Conservation (phyloP, 2,113 vertebrate genomes). For the Malurus elegans region DNA sequence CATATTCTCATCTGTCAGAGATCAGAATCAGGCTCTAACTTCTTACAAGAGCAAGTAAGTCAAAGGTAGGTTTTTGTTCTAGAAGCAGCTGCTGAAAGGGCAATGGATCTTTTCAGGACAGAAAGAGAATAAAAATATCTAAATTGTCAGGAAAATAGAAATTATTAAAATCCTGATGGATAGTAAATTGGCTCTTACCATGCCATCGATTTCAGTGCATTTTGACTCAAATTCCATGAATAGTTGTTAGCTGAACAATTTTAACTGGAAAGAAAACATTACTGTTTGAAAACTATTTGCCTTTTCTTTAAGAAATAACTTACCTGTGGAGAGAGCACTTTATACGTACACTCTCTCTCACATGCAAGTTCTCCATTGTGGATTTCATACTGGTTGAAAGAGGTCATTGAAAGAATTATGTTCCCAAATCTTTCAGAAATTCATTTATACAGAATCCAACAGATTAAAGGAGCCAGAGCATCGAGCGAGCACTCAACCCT, state of each 20-base stretch:
- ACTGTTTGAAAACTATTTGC: background rate
- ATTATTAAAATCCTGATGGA: background rate
- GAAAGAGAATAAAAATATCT: background rate
- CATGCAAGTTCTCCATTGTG: background rate
- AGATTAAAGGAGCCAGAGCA: background rate
- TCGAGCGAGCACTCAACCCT: accelerated
- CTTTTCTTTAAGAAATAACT: background rate
- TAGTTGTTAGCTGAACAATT: background rate
- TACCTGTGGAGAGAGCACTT: background rate
- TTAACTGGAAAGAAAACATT: background rate
- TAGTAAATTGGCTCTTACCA: background rate
- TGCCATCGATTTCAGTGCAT: background rate
- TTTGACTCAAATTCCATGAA: background rate
- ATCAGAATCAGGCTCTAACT: background rate
- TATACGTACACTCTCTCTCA: background rate
- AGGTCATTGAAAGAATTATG: background rate
- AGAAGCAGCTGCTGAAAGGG: background rate
- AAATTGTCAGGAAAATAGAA: background rate
- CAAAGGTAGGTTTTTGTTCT: background rate
- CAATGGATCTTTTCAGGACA: background rate
- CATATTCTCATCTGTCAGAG: background rate
- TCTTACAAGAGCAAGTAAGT: background rate
- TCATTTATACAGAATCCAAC: background rate
- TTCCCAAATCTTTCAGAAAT: background rate
- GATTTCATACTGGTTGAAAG: background rate